Evolutionary conservation across 2,797 vertebrate genomes (phyloP).

Genomic region (Nannoperca australis): DNA sequence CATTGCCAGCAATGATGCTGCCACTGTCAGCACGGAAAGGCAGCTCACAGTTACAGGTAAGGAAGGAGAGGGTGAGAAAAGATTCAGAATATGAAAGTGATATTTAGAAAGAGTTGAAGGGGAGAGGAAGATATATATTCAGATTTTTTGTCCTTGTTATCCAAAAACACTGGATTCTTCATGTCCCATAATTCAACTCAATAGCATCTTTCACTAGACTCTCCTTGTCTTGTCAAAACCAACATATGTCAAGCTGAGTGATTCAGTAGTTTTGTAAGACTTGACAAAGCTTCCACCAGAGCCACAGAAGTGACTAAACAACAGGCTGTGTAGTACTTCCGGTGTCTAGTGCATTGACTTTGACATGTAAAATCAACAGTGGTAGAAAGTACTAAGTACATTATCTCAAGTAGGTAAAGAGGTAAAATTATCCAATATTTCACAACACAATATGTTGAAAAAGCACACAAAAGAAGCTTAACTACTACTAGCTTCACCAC

Average conservation of each 20-base stretch:
- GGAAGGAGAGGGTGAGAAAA: neutral
- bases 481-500: neutral
- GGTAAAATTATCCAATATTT: no score
- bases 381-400: neutral
- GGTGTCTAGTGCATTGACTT: neutral
- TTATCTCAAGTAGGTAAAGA: neutral
- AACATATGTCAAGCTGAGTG: neutral
- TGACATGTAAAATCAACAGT: neutral
- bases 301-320: neutral
- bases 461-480: no score
- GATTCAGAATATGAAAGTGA: neutral
- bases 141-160: neutral
- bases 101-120: conserved; percentile 14
- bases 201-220: neutral
- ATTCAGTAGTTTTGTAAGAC: neutral
- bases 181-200: conserved; percentile 10
- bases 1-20: conserved; percentile 95
- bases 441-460: no score
- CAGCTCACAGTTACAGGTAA: conserved; percentile 97
- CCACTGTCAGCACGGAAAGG: conserved; percentile 96
- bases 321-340: neutral
- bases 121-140: neutral
- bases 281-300: neutral
- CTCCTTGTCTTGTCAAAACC: neutral
- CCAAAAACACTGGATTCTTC: neutral